Percentiles rank a stretch among this genome's conserved stretches.
phyloP scores from a whole-genome alignment of 2,888 invertebrate genomes.

The Ditula angustiorana region DNA sequence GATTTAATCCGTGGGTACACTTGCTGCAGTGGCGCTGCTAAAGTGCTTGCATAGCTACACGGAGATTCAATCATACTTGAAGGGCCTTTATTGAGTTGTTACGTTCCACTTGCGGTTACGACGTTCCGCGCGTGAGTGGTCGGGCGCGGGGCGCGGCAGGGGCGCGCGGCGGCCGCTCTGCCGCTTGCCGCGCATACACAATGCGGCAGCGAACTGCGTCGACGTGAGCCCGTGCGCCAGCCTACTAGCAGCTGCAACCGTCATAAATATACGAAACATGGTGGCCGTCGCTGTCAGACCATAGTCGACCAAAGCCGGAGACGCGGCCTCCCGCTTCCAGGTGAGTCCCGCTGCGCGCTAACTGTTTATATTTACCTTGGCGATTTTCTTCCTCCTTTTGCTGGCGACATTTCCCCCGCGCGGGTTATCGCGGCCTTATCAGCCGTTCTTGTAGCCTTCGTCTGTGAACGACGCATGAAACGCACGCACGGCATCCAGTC shows the following conservation, averaged over 20 bases:
- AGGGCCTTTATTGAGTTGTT: constrained; percentile 45
- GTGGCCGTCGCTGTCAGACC: constrained; percentile 56
- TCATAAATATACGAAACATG: constrained; percentile 68
- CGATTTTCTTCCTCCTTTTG: constrained; percentile 51
- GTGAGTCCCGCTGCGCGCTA: constrained; percentile 71
- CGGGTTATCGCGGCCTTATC: constrained; percentile 58
- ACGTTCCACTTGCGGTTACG: constrained; percentile 50
- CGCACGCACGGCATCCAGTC: constrained; percentile 7
- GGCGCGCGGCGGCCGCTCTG: constrained; percentile 50
- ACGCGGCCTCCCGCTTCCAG: constrained; percentile 51
- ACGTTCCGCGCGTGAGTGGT: constrained; percentile 46
- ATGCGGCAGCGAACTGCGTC: constrained; percentile 77
- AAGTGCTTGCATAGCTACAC: constrained; percentile 51
- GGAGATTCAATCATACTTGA: constrained; percentile 42
- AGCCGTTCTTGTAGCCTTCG: constrained; percentile 45
- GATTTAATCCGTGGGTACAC: no score
- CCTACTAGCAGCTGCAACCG: constrained; percentile 61
- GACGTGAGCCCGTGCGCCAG: constrained; percentile 71
- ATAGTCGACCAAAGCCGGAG: constrained; percentile 51
- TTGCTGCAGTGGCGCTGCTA: constrained; percentile 46
- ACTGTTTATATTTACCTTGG: constrained; percentile 41
- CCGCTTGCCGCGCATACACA: constrained; percentile 62
- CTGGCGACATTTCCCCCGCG: constrained; percentile 56
- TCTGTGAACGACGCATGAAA: constrained; percentile 26
- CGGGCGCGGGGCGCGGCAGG: constrained; percentile 45